A percentile compares a stretch with the other conserved stretches of the same genome.
Conservation (phyloP, 2,797 vertebrate species). For the Pangasius krempfi region DNA sequence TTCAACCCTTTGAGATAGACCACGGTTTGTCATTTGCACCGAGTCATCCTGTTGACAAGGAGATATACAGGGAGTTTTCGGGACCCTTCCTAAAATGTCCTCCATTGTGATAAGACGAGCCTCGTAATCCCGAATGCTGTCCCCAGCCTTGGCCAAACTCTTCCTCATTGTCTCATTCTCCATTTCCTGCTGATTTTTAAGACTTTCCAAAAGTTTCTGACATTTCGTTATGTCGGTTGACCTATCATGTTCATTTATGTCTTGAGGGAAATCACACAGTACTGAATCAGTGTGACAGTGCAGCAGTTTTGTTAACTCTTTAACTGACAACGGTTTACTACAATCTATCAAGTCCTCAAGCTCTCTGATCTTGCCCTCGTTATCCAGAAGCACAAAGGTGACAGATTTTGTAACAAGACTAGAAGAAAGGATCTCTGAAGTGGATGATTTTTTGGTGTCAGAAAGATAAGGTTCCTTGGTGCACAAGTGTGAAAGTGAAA, state of each 20-base stretch:
- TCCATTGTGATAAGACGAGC: constrained; percentile 76
- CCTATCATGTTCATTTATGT: constrained; percentile 60
- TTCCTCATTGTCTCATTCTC: constrained; percentile 75
- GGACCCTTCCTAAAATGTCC: constrained; percentile 73
- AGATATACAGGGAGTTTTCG: constrained; percentile 64
- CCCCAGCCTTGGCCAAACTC: constrained; percentile 74
- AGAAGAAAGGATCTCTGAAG: constrained; percentile 64
- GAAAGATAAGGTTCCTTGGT: constrained; percentile 74
- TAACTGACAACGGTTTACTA: constrained; percentile 68
- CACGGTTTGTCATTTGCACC: constrained; percentile 64
- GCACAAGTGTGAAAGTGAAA: constrained; percentile 76
- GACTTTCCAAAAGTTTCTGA: constrained; percentile 72
- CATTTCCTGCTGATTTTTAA: constrained; percentile 75
- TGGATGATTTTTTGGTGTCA: constrained; percentile 64
- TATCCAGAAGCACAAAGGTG: constrained; percentile 71
- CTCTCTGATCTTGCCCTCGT: constrained; percentile 71
- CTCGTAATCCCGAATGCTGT: constrained; percentile 77
- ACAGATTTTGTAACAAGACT: constrained; percentile 70
- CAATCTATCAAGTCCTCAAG: constrained; percentile 69
- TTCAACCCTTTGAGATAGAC: constrained; percentile 74
- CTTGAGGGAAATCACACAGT: constrained; percentile 47
- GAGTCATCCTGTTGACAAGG: constrained; percentile 69
- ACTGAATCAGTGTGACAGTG: constrained; percentile 63
- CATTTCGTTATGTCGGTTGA: constrained; percentile 51
- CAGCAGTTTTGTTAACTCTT: constrained; percentile 68